These are phyloP conservation scores for Chitala chitala DNA, from an alignment of 2,113 vertebrate species.

Conservation along the genomic window DNA sequence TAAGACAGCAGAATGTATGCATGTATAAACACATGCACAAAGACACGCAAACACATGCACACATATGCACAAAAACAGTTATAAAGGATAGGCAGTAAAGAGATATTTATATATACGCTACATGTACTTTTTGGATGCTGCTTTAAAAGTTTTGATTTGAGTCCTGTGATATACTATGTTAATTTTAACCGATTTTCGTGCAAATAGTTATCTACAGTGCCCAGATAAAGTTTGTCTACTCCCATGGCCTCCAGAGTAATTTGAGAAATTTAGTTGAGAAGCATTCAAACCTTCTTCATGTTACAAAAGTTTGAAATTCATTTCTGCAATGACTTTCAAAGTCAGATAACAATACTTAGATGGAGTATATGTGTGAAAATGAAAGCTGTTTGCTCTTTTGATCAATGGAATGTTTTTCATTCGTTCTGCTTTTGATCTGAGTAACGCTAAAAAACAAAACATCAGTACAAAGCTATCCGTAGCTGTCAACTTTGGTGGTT, in stretches of 20 bases:
- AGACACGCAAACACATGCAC: too few relatives aligned
- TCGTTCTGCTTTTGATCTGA: slow-evolving; percentile 57
- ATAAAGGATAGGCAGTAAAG: too few relatives aligned
- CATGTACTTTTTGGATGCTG: too few relatives aligned
- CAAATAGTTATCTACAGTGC: too few relatives aligned
- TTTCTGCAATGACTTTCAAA: slow-evolving; percentile 36
- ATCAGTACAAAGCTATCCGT: slow-evolving; percentile 30
- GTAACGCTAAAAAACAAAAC: slow-evolving; percentile 50
- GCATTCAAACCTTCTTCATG: slow-evolving; percentile 23
- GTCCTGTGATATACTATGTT: too few relatives aligned
- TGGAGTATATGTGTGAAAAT: slow-evolving; percentile 44
- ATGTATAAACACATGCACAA: too few relatives aligned
- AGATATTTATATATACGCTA: too few relatives aligned
- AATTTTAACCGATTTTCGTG: too few relatives aligned
- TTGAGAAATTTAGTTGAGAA: slow-evolving; percentile 30
- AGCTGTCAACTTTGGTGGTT: slow-evolving; percentile 64
- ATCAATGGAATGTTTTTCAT: slow-evolving; percentile 39
- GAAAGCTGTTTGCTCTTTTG: slow-evolving; percentile 48
- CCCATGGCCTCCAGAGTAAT: not conserved
- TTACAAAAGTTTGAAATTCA: slow-evolving; percentile 34
- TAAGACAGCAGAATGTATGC: too few relatives aligned
- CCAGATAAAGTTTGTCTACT: too few relatives aligned
- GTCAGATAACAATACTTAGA: slow-evolving; percentile 45
- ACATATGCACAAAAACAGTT: too few relatives aligned
- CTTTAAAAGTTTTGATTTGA: too few relatives aligned